Evolutionary conservation across 2,888 invertebrate genomes (phyloP), one percentile per base, ranked within the genome.

Genomic region (Diarsia dahlii): DNA sequence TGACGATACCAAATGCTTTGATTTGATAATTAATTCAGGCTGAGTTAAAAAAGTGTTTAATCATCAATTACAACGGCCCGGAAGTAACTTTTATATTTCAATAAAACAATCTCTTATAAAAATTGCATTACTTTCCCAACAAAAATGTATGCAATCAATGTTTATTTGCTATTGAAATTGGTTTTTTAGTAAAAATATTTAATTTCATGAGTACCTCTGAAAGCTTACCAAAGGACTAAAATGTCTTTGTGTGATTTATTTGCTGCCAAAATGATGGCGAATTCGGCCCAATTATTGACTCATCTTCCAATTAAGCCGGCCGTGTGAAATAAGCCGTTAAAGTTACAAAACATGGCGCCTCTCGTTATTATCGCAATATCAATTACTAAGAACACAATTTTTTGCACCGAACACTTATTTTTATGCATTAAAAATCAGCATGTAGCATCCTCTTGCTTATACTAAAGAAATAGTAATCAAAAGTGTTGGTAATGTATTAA

Each of bases 361-460:
- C 8, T 20, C 28, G 46, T 78, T 68, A 78, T 52, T 65, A 71
- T 34, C 20, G 71, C 60, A 54, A 58, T 65, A 56, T 46, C 64
- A 84, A 81, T 84, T 84, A 84, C 67, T 52, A 28, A 67, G 50
- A 79, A 84, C 80, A 84, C n/a, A 48, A 2, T 20, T 60, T 84
- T 81, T 70, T 60, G 50, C 75, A 68, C 28, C 56, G 54, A 50
- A 68, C 52, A 46, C 71, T 66, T 64, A 72, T 81, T 74, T 34
- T 69, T 71, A 74, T 73, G 67, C 84, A 81, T 84, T 74, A 56
- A 71, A 83, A 79, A 74, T 83, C 82, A 70, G 56, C 66, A 66
- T 63, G 62, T 39, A 18, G 39, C 23, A 67, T 60, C 48, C 52
- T 56, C 50, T 12, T 63, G n/a, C n/a, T 48, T 52, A 54, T 84